These are phyloP conservation scores for Radopholus similis DNA, from an alignment of 1,140 invertebrate species.

Conservation along the genomic window DNA sequence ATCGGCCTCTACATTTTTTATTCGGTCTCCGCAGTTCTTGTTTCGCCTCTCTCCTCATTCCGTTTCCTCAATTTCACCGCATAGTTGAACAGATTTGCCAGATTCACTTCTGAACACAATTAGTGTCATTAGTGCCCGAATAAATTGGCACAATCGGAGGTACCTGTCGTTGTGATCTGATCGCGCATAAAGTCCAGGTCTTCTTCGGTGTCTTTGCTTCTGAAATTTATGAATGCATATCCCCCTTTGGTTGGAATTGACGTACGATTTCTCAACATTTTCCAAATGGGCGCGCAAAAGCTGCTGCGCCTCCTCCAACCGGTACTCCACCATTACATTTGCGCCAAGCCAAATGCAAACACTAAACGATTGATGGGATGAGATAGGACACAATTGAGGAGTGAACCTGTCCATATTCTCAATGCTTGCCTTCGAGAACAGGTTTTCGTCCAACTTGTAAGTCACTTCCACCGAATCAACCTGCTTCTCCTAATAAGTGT, in stretches of 20 bases:
- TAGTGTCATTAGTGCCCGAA: neutral
- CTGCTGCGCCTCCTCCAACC: conserved; percentile 81
- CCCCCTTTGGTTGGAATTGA: neutral
- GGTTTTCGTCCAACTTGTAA: conserved; percentile 89
- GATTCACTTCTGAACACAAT: conserved; percentile 74
- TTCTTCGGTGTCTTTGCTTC: conserved; percentile 61
- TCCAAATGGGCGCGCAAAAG: conserved; percentile 82
- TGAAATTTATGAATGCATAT: conserved; percentile 5
- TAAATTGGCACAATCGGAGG: neutral
- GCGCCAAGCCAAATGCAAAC: conserved; percentile 97
- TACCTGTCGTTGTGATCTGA: conserved; percentile 83
- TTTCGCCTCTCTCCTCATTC: neutral
- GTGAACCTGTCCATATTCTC: conserved; percentile 74
- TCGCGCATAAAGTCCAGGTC: conserved; percentile 87
- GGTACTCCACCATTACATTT: conserved; percentile 97
- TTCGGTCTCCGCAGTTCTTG: too few relatives aligned
- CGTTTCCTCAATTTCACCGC: conserved; percentile 24
- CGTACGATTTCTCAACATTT: conserved; percentile 75
- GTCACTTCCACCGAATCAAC: conserved; percentile 74
- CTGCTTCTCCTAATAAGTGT: conserved; percentile 59
- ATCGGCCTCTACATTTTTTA: too few relatives aligned
- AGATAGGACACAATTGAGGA: neutral
- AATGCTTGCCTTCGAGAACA: conserved; percentile 81
- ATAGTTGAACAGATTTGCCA: conserved; percentile 57
- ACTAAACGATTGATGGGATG: conserved; percentile 48